phyloP scores from a whole-genome alignment of 2,113 vertebrate species.

The Noctilio leporinus region DNA sequence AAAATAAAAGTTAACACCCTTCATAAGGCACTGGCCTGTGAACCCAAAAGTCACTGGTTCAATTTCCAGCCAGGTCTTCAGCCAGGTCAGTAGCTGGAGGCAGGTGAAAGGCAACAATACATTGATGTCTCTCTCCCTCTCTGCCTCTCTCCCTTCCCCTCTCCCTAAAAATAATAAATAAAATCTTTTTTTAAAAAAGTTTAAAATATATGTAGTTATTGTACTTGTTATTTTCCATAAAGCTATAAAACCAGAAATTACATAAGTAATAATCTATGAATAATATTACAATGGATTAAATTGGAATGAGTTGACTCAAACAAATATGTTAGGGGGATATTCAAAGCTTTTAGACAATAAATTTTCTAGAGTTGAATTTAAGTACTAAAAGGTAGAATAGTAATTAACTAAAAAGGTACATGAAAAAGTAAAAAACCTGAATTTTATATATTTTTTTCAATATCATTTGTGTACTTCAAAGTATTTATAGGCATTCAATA shows the following conservation, averaged over 20 bases:
- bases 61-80: no score
- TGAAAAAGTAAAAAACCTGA: background rate
- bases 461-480: background rate
- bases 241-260: background rate
- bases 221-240: background rate
- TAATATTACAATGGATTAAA: background rate
- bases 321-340: background rate
- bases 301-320: background rate
- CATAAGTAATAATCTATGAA: background rate
- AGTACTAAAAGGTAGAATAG: background rate
- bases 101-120: no score
- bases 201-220: background rate
- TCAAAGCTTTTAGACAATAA: background rate
- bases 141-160: no score
- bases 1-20: no score
- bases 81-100: no score
- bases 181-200: no score
- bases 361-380: background rate
- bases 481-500: background rate
- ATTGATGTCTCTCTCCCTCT: no score
- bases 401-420: background rate
- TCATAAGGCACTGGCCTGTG: no score
- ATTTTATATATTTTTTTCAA: background rate
- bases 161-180: no score
- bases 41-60: no score